Evolutionary conservation across 1,140 invertebrate species (phyloP).

Genomic region (Zaprionus lachaisei): DNA sequence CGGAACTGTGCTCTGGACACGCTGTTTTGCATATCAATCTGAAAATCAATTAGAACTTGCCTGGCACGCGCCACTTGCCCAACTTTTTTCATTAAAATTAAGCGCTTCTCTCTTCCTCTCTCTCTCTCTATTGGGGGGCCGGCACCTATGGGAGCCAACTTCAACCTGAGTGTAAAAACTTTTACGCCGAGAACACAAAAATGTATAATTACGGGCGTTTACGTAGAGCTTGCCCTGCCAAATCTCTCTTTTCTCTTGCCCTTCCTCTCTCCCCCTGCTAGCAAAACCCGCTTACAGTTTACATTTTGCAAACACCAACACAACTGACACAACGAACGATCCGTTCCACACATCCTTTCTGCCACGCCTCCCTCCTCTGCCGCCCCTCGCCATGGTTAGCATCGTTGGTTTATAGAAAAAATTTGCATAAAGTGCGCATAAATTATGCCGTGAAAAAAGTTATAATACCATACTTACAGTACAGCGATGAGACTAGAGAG

Average conservation of each 20-base stretch:
- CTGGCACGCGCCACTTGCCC: constrained; percentile 45
- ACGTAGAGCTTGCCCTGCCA: constrained; percentile 16
- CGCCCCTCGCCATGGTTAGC: not conserved
- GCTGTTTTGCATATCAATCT: constrained; percentile 60
- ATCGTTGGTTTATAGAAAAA: constrained; percentile 49
- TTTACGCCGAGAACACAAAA: constrained; percentile 41
- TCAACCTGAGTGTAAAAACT: constrained; percentile 45
- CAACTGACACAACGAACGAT: constrained; percentile 15
- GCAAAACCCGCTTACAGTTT: constrained; percentile 44
- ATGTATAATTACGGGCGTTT: constrained; percentile 56
- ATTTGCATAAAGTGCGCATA: constrained; percentile 61
- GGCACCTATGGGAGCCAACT: constrained; percentile 30
- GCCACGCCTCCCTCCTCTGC: not conserved
- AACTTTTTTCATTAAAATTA: constrained; percentile 61
- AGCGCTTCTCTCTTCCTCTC: constrained; percentile 10
- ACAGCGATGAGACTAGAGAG: constrained; percentile 7
- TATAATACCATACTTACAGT: constrained; percentile 60
- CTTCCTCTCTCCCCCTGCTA: not conserved
- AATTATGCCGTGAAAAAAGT: constrained; percentile 60
- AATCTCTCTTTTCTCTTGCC: constrained; percentile 7
- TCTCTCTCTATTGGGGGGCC: not conserved
- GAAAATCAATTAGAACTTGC: constrained; percentile 59
- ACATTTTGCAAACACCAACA: constrained; percentile 32
- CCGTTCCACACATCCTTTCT: constrained; percentile 36
- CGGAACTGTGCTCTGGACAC: constrained; percentile 17